Percentiles rank a stretch among this genome's conserved stretches.
Evolutionary conservation across 1,140 invertebrate species (phyloP).

Genomic region (Holcopasites calliopsidis): DNA sequence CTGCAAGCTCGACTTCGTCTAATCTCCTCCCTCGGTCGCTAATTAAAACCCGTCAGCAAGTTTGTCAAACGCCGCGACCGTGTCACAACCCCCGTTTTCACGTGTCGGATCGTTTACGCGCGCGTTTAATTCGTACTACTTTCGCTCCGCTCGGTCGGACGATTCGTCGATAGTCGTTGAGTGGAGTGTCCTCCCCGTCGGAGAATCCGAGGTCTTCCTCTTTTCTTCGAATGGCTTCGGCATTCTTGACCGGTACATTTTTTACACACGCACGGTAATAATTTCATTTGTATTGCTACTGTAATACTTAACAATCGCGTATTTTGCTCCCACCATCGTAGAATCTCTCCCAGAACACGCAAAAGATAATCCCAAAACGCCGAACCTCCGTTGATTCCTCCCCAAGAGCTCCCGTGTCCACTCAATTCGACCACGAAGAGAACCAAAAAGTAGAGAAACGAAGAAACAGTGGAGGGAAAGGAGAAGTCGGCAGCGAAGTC

Average conservation of each 20-base stretch:
- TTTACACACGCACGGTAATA: too few relatives aligned
- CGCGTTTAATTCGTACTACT: constrained; percentile 33
- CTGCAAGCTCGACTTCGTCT: constrained; percentile 48
- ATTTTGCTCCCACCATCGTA: too few relatives aligned
- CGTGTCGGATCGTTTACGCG: constrained; percentile 24
- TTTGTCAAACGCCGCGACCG: constrained; percentile 40
- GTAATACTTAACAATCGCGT: too few relatives aligned
- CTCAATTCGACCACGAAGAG: constrained; percentile 23
- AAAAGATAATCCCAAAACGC: too few relatives aligned
- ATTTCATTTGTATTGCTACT: too few relatives aligned
- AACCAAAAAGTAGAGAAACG: background rate
- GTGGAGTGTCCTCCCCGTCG: background rate
- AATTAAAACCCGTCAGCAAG: constrained; percentile 67
- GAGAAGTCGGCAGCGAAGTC: constrained; percentile 21
- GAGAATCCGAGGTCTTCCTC: background rate
- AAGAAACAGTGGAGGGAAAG: background rate
- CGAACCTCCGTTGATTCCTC: background rate
- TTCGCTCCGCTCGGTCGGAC: constrained; percentile 7
- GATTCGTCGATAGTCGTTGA: background rate
- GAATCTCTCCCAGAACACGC: too few relatives aligned
- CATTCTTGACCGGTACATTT: too few relatives aligned
- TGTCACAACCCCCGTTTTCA: background rate
- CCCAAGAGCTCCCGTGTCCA: constrained; percentile 15
- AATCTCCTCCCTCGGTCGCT: constrained; percentile 61
- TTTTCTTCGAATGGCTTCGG: too few relatives aligned